These are phyloP conservation scores for Solenodon paradoxus DNA, from an alignment of 2,113 vertebrate species.

Conservation along the genomic window DNA sequence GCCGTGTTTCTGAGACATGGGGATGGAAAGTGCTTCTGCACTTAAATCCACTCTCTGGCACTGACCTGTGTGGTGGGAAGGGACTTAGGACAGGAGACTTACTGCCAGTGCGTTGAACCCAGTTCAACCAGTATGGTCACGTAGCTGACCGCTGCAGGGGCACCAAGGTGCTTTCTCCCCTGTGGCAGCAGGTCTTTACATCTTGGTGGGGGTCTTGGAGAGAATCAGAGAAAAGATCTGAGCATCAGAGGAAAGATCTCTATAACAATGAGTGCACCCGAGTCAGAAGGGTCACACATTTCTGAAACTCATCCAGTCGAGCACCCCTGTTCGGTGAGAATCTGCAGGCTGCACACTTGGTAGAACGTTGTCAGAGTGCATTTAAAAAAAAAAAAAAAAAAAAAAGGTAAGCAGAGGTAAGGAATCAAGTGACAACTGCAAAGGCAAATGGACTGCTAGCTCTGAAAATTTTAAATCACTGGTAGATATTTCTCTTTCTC, in stretches of 20 bases:
- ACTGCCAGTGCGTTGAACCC: background rate
- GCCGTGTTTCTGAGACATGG: background rate
- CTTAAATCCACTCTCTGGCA: background rate
- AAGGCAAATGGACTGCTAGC: background rate
- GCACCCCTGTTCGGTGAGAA: background rate
- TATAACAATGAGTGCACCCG: no score
- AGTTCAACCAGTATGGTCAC: background rate
- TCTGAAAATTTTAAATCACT: background rate
- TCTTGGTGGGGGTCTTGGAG: background rate
- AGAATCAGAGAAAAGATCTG: background rate
- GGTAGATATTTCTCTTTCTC: background rate
- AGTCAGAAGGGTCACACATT: background rate
- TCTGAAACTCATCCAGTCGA: background rate
- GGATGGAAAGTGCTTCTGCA: constrained; percentile 1
- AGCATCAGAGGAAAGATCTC: background rate
- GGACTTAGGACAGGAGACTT: background rate
- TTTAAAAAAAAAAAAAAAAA: background rate
- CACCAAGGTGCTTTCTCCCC: background rate
- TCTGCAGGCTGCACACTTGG: background rate
- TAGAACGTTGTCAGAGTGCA: background rate
- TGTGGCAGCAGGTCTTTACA: background rate
- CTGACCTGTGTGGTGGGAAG: background rate
- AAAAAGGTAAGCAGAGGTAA: background rate
- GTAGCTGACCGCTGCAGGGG: background rate
- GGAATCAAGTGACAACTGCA: background rate